Base-by-base conservation (phyloP, 1,140 invertebrate species). In the Polypedilum pembai region DNA sequence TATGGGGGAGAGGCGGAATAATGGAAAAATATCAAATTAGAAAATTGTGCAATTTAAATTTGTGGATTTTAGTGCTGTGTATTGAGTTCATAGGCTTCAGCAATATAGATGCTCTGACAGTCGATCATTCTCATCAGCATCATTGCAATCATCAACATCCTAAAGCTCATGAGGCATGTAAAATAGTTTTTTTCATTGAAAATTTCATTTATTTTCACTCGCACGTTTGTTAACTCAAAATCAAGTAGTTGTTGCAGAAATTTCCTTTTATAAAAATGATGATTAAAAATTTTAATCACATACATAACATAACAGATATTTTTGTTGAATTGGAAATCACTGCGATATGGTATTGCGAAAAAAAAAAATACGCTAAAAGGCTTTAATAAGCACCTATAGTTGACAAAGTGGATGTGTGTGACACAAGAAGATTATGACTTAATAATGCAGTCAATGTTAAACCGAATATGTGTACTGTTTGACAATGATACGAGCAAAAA, bases 141-240 rank as follows among this genome's bases (percentile, higher is more conserved):
- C 81, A 81, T 74, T 81, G 80, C 74, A 80, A 81, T 74, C 80
- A 81, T 66, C 79, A 79, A 72, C 80, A 81, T 77, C 80, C 80
- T 12, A 81, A 81, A 74, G 80, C 80, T 8, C 78, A 81, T 45
- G 80, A 81, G 79, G 80, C 80, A 77, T 79, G 80, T 79, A 73
- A n/a, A 20, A 20, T 10, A 74, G 1, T 56, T 33, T 74, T 74
- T 56, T 33, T n/a, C 12, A 20, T 74, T 20, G 15, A 3, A 41
- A 21, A 20, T 18, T 21, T 18, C 10, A 20, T 74, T 74, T 74
- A 20, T 21, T 15, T 21, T n/a, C 10, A 45, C 21, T 74, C 10
- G 3, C 4, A 41, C 17, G 4, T 74, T 74, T 18, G 15, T n/a
- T 24, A 73, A 33, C 21, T 40, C 10, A 17, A 33, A 40, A 40